Evolutionary conservation across 2,113 vertebrate species (phyloP).

Genomic region (Diadophis punctatus): DNA sequence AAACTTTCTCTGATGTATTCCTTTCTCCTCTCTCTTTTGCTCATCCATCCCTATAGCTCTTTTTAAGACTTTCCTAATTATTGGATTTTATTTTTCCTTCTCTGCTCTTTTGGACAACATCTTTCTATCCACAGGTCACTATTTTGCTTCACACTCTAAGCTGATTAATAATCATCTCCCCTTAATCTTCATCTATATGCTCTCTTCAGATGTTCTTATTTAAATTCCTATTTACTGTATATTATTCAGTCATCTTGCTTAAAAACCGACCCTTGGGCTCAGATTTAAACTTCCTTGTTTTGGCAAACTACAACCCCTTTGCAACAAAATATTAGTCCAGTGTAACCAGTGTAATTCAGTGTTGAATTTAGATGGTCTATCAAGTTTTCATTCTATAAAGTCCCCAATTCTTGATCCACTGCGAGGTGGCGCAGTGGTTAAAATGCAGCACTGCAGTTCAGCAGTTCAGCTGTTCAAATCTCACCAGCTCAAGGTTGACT

Average conservation of each 20-base stretch:
- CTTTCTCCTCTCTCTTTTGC: neutral
- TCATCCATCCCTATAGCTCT: neutral
- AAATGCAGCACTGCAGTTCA: too few species aligned
- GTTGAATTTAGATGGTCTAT: neutral
- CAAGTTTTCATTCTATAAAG: neutral
- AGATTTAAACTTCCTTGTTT: neutral
- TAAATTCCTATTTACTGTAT: neutral
- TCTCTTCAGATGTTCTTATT: neutral
- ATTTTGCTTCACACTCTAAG: neutral
- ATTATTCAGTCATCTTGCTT: neutral
- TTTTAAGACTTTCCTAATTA: neutral
- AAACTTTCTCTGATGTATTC: neutral
- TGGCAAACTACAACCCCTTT: neutral
- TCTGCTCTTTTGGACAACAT: neutral
- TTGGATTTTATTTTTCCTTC: neutral
- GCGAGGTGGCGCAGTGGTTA: too few species aligned
- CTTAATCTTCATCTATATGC: neutral
- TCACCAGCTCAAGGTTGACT: too few species aligned
- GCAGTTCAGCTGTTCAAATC: too few species aligned
- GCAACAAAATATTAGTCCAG: neutral
- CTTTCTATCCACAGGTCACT: neutral
- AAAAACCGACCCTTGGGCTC: neutral
- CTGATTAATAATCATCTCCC: neutral
- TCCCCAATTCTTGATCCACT: neutral
- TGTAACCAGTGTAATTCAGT: neutral